These are phyloP conservation scores for Synergus itoensis DNA, from an alignment of 2,888 invertebrate species.

Conservation along the genomic window DNA sequence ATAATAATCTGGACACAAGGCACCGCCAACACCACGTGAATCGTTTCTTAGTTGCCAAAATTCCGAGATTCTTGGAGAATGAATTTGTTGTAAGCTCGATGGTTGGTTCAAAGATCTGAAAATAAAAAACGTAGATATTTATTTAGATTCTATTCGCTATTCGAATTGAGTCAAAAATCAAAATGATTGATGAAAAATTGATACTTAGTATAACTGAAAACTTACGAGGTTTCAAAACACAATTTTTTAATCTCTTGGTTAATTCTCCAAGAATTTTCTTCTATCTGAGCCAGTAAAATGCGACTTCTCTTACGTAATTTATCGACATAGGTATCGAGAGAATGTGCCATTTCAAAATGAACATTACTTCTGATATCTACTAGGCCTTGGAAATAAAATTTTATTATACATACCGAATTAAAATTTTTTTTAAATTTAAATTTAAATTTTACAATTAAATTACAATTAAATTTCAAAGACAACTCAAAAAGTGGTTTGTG, in stretches of 20 bases:
- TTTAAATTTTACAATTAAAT: not conserved
- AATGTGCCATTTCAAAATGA: slow-evolving; percentile 52
- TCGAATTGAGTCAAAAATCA: not conserved
- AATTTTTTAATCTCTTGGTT: slow-evolving; percentile 53
- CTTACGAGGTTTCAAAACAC: slow-evolving; percentile 54
- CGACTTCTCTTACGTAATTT: slow-evolving; percentile 60
- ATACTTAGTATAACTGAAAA: slow-evolving; percentile 43
- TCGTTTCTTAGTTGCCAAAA: slow-evolving; percentile 62
- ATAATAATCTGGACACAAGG: slow-evolving; percentile 55
- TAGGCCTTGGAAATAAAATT: slow-evolving; percentile 18
- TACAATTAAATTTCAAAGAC: too few relatives aligned
- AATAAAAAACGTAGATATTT: not conserved
- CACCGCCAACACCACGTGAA: slow-evolving; percentile 53
- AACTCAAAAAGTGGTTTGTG: not conserved
- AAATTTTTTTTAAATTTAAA: not conserved
- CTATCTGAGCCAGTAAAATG: slow-evolving; percentile 50
- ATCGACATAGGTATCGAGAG: slow-evolving; percentile 52
- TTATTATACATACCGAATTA: not conserved
- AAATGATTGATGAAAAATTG: not conserved
- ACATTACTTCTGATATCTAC: slow-evolving; percentile 13
- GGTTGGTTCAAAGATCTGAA: slow-evolving; percentile 6
- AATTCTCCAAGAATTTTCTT: slow-evolving; percentile 54
- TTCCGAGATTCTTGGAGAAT: slow-evolving; percentile 49
- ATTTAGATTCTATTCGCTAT: too few relatives aligned
- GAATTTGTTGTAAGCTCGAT: not conserved